Evolutionary conservation across 1,140 invertebrate species (phyloP), one percentile per base, ranked within the genome.

Genomic region (Marisa cornuarietis): DNA sequence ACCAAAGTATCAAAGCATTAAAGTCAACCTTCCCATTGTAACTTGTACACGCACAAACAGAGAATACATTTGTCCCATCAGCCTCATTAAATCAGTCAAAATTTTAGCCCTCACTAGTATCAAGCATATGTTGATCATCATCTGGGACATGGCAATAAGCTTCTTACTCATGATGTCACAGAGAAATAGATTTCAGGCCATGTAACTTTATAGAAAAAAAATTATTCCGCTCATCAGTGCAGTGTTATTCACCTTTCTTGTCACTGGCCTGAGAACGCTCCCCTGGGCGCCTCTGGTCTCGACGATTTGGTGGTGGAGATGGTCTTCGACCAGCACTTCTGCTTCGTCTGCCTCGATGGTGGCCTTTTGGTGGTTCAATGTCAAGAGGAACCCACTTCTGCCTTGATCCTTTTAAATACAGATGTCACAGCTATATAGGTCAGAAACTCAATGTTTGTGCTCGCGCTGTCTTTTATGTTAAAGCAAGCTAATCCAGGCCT

Each of bases 371-470:
- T 16, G 85, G 86, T 20, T 90, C 88, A 72, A 90, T 89, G 26
- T 88, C 87, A 73, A 90, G 82, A 24, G 88, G 88, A 31, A 88
- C 85, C 88, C 88, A 90, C 71, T 88, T 88, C 73, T 88, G 88
- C 71, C 86, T 88, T 8, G 79, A 77, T 31, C 80, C 87, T 88
- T 73, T 0, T 80, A 75, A 72, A 58, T 52, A 42, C 3, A 20
- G 62, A 20, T n/a, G 18, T n/a, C 3, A 63, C 18, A 63, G 62
- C n/a, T 3, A n/a, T 4, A 3, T n/a, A 63, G n/a, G 62, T 63
- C 3, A 63, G 18, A 63, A 63, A 63, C 18, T 63, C 3, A 63
- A 63, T 4, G 62, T 4, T 18, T 20, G n/a, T 63, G 3, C 18
- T 20, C 62, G 4, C 7, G 18, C n/a, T 63, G 1, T 20, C 62